These are phyloP conservation scores for Drosophila subobscura DNA, from an alignment of 1,140 invertebrate genomes.

Conservation along the genomic window DNA sequence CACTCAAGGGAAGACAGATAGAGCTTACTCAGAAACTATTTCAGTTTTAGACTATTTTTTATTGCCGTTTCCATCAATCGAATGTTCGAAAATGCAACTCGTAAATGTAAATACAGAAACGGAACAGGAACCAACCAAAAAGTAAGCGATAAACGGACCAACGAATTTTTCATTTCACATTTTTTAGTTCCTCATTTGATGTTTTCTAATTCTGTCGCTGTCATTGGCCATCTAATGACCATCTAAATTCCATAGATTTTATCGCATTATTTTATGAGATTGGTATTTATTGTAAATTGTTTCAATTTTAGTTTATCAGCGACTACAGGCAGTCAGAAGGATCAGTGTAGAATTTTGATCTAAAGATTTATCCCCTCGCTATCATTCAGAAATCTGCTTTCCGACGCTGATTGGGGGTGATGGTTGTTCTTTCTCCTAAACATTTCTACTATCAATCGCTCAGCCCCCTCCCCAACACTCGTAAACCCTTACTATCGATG, in stretches of 20 bases:
- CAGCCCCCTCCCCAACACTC: too few species aligned
- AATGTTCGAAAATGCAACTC: constrained; percentile 7
- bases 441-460: too few species aligned
- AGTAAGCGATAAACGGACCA: neutral
- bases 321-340: neutral
- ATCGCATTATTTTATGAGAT: constrained; percentile 21
- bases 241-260: constrained; percentile 61
- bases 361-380: too few species aligned
- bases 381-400: too few species aligned
- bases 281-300: constrained; percentile 16
- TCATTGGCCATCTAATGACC: constrained; percentile 12
- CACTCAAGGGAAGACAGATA: too few species aligned
- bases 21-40: too few species aligned
- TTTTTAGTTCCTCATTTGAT: neutral
- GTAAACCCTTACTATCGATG: constrained; percentile 18
- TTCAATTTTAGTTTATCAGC: neutral
- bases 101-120: constrained; percentile 15
- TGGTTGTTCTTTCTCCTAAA: too few species aligned
- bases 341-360: too few species aligned
- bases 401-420: too few species aligned
- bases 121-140: neutral
- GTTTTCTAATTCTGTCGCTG: neutral
- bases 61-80: too few species aligned
- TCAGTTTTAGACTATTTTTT: too few species aligned
- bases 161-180: constrained; percentile 4